Percentiles rank a stretch among this genome's conserved stretches.
Conservation (phyloP, 2,888 invertebrate genomes). For the Schrankia costaestrigalis region DNA sequence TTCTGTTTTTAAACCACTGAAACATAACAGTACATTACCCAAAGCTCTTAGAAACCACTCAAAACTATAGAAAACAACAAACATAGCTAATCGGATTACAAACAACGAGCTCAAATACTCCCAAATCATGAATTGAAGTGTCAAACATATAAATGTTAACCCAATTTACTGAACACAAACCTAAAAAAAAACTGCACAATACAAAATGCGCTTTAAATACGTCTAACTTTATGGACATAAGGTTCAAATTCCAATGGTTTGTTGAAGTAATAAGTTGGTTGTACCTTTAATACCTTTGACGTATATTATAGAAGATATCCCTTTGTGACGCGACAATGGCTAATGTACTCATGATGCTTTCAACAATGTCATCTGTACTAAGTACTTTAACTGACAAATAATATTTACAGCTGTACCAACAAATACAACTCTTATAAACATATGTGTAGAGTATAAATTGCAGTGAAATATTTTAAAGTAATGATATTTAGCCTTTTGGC, state of each 20-base stretch:
- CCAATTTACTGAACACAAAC: slow-evolving; percentile 59
- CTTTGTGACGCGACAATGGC: slow-evolving; percentile 66
- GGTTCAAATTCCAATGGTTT: slow-evolving; percentile 16
- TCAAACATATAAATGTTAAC: slow-evolving; percentile 65
- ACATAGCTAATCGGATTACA: slow-evolving; percentile 61
- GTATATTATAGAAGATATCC: slow-evolving; percentile 52
- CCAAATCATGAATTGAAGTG: slow-evolving; percentile 42
- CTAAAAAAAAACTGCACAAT: slow-evolving; percentile 37
- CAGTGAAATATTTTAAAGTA: slow-evolving; percentile 3
- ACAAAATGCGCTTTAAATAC: slow-evolving; percentile 32
- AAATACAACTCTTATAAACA: neutral
- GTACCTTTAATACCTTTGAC: slow-evolving; percentile 56
- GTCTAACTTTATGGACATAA: slow-evolving; percentile 19
- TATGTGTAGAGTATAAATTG: slow-evolving; percentile 14
- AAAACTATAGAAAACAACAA: slow-evolving; percentile 50
- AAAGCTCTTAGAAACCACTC: slow-evolving; percentile 25
- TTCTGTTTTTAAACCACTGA: too few species aligned
- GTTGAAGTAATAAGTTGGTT: slow-evolving; percentile 6
- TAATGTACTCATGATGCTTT: slow-evolving; percentile 77
- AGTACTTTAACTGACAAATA: slow-evolving; percentile 50
- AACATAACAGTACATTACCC: too few species aligned
- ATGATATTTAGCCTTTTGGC: neutral
- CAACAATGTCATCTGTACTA: slow-evolving; percentile 74
- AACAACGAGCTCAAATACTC: slow-evolving; percentile 59
- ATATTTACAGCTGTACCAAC: slow-evolving; percentile 6